Base-by-base conservation (phyloP, 2,113 vertebrate species). In the Cephalopterus ornatus region DNA sequence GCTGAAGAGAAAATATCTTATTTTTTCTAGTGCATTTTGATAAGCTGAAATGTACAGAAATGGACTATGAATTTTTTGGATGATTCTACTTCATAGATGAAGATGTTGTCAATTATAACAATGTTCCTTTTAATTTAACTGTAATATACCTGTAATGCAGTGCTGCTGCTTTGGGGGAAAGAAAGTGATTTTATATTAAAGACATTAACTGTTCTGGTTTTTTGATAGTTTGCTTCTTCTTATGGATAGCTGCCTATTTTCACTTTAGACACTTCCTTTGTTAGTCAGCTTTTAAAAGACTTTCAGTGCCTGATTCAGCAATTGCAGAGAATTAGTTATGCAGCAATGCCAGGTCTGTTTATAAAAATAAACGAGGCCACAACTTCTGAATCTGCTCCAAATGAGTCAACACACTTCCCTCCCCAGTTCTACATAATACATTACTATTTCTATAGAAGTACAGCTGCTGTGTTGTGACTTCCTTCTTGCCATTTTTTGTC, bases 111-210 rank as follows among this genome's bases (percentile, higher is more conserved):
- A 62, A 1, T 88, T 6, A 8, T 16, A 16, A 78, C 75, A 35
- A 46, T 77, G 63, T 50, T 92, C 75, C 33, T 80, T 91, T 91
- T 91, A 93, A 82, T 96, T 93, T 85, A 92, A 39, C 66, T 85
- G 6, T 80, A 82, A 74, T 82, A 27, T 16, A 52, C 56, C 30
- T 92, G 39, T 61, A 84, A 42, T 86, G 71, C 24, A 82, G 44
- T 56, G 75, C 82, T 94, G 52, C 78, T 92, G 55, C 86, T 96
- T 44, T 81, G 9, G 35, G 46, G 71, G 46, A 6, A 26, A 37
- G 13, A 33, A 39, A 32, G 24, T 27, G 6, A 87, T 94, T 95
- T 96, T 97, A 39, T 88, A 95, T 94, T 96, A 95, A 95, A 95
- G 56, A 83, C 15, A 56, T 63, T 46, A 96, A 91, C 81, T 67